phyloP scores from a whole-genome alignment of 1,140 invertebrate species.

The Helicorthomorpha holstii region DNA sequence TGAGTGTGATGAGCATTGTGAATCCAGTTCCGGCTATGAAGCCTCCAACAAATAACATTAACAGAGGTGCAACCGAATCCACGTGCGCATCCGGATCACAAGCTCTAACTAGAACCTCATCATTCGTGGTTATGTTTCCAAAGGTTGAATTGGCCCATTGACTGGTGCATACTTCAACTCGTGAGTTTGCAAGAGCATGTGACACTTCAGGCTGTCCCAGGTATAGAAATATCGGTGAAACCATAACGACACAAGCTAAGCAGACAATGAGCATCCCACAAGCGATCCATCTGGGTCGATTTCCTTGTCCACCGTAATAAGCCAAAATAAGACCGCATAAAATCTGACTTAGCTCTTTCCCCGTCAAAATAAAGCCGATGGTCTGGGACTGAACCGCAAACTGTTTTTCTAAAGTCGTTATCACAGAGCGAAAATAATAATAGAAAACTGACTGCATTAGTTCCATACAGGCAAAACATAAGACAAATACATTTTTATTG shows the following conservation, averaged over 20 bases:
- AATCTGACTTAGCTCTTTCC: conserved; percentile 52
- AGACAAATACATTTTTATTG: conserved; percentile 53
- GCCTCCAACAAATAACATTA: neutral
- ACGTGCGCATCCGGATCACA: neutral
- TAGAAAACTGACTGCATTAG: conserved; percentile 55
- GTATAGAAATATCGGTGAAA: conserved; percentile 44
- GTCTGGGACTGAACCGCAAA: conserved; percentile 40
- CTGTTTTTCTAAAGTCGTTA: conserved; percentile 61
- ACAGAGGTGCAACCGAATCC: neutral
- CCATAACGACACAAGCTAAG: conserved; percentile 46
- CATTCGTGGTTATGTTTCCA: neutral
- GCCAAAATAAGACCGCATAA: conserved; percentile 37
- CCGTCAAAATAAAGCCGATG: conserved; percentile 37
- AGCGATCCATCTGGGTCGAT: conserved; percentile 44
- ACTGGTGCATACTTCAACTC: neutral
- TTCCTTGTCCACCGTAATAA: conserved; percentile 38
- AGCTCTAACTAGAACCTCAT: neutral
- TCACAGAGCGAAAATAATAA: conserved; percentile 55
- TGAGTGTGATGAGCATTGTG: neutral
- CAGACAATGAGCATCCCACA: conserved; percentile 38
- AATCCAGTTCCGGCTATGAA: conserved; percentile 1
- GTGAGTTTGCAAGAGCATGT: neutral
- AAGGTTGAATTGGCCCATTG: neutral
- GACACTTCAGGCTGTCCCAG: conserved; percentile 10
- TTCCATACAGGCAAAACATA: conserved; percentile 51